Conservation (phyloP, 1,140 invertebrate species). For the Sitobion miscanthi region DNA sequence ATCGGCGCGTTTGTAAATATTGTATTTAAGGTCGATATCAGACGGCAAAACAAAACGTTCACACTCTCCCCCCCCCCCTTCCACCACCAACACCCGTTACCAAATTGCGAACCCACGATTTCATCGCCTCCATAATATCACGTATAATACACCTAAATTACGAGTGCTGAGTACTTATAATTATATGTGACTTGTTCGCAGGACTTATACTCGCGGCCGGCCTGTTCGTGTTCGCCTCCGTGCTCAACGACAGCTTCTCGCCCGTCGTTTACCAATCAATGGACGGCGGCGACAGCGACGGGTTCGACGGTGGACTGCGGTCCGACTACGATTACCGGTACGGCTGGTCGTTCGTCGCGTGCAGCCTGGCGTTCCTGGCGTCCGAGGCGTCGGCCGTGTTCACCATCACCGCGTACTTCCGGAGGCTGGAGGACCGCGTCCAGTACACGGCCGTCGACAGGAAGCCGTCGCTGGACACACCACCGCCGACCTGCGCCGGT, state of each 20-base stretch:
- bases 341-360: slow-evolving; percentile 76
- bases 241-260: slow-evolving; percentile 69
- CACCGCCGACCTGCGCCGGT: background rate
- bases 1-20: too few species aligned
- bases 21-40: too few species aligned
- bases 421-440: slow-evolving; percentile 72
- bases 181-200: slow-evolving; percentile 62
- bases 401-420: slow-evolving; percentile 70
- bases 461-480: slow-evolving; percentile 65
- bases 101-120: too few species aligned
- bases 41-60: too few species aligned
- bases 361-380: slow-evolving; percentile 71
- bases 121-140: too few species aligned
- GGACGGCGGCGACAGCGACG: background rate
- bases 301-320: slow-evolving; percentile 60
- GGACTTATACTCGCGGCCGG: slow-evolving; percentile 71
- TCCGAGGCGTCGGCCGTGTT: slow-evolving; percentile 72
- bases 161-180: too few species aligned
- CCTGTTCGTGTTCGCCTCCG: slow-evolving; percentile 70
- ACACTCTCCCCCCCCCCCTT: too few species aligned
- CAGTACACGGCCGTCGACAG: slow-evolving; percentile 70
- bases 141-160: too few species aligned
- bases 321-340: slow-evolving; percentile 68
- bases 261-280: slow-evolving; percentile 61
- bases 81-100: too few species aligned